phyloP scores from a whole-genome alignment of 2,888 invertebrate species.

The Parascotia fuliginaria region DNA sequence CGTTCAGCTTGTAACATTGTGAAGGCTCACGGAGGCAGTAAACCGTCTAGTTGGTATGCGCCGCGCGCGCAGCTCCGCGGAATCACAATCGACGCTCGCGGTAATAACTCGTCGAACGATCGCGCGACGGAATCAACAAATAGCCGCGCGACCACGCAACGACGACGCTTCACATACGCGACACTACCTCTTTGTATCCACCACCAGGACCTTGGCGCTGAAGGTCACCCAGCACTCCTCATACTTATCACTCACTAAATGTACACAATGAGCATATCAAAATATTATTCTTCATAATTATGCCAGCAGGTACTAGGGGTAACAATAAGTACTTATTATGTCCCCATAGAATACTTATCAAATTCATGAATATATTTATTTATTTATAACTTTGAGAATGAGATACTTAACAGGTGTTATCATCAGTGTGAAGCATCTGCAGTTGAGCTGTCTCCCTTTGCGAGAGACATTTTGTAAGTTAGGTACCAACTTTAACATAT shows the following conservation, averaged over 20 bases:
- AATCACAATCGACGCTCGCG: constrained; percentile 65
- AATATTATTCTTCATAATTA: not conserved
- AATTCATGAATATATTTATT: too few relatives aligned
- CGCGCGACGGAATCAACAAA: constrained; percentile 58
- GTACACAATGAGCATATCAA: not conserved
- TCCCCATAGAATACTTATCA: too few relatives aligned
- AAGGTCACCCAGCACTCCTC: constrained; percentile 16
- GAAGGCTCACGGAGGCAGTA: constrained; percentile 45
- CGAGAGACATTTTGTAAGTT: too few relatives aligned
- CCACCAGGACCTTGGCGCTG: constrained; percentile 26
- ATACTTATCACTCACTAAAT: constrained; percentile 1
- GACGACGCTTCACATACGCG: constrained; percentile 9
- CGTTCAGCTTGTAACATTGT: constrained; percentile 46
- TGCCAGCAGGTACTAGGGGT: not conserved
- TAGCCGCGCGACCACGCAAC: constrained; percentile 31
- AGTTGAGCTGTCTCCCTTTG: too few relatives aligned
- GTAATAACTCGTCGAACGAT: constrained; percentile 64
- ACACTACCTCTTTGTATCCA: constrained; percentile 4
- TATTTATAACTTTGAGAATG: too few relatives aligned
- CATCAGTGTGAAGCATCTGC: too few relatives aligned
- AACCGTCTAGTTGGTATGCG: constrained; percentile 49
- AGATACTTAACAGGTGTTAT: too few relatives aligned
- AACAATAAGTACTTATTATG: too few relatives aligned
- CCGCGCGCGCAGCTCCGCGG: constrained; percentile 52
- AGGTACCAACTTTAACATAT: too few relatives aligned